Evolutionary conservation across 1,140 invertebrate genomes (phyloP).

Genomic region (Bicyclus anynana): DNA sequence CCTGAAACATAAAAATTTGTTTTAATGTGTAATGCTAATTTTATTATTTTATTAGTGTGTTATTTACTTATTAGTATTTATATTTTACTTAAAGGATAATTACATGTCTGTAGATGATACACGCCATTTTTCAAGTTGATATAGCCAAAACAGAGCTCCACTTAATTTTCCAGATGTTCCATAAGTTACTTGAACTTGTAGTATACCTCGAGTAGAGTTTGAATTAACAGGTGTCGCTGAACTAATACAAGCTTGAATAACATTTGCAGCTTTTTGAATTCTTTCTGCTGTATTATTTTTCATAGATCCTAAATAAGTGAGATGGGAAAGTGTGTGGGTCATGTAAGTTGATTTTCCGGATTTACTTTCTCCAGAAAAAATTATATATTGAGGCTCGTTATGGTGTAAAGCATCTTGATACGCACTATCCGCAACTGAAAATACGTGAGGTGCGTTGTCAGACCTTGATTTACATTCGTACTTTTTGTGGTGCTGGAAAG

Average conservation of each 20-base stretch:
- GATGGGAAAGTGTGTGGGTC: conserved; percentile 84
- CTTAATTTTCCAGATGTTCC: conserved; percentile 90
- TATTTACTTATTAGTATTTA: background rate
- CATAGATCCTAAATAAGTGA: conserved; percentile 84
- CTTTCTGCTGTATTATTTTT: conserved; percentile 80
- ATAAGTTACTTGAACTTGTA: conserved; percentile 91
- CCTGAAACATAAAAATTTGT: conserved; percentile 65
- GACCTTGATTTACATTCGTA: conserved; percentile 91
- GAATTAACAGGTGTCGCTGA: conserved; percentile 91
- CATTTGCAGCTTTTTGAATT: conserved; percentile 83
- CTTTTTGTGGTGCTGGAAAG: conserved; percentile 85
- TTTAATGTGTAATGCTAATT: background rate
- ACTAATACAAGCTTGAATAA: conserved; percentile 90
- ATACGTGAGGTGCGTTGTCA: conserved; percentile 94
- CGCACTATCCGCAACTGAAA: conserved; percentile 90
- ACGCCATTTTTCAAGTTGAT: conserved; percentile 92
- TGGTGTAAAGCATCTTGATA: conserved; percentile 92
- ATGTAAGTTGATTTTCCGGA: conserved; percentile 91
- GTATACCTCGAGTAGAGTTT: conserved; percentile 90
- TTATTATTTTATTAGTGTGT: background rate
- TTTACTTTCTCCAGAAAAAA: conserved; percentile 89
- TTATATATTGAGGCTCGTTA: conserved; percentile 88
- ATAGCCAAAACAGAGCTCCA: conserved; percentile 90
- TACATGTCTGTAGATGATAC: conserved; percentile 88
- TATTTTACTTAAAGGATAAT: conserved; percentile 3